Conservation (phyloP, 2,888 invertebrate genomes). For the Campopleginae sp. region DNA sequence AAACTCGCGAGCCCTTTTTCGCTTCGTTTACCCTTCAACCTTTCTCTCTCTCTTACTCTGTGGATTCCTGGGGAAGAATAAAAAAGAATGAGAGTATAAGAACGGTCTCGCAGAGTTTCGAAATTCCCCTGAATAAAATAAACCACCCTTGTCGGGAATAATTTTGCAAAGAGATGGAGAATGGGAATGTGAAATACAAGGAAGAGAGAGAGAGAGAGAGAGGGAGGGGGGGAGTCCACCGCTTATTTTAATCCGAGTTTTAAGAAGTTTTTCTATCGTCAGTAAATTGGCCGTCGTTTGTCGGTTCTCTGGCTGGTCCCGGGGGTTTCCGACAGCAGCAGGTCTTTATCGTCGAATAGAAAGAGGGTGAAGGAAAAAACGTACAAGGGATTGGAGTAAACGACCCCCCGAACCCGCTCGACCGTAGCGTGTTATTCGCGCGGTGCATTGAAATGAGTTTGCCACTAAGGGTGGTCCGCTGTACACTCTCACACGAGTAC, state of each 20-base stretch:
- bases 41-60: constrained; percentile 6
- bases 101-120: constrained; percentile 32
- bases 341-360: constrained; percentile 50
- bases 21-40: constrained; percentile 61
- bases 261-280: constrained; percentile 77
- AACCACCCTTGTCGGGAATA: constrained; percentile 74
- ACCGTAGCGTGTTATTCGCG: constrained; percentile 63
- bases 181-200: constrained; percentile 38
- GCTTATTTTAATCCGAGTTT: constrained; percentile 82
- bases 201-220: constrained; percentile 31
- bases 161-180: constrained; percentile 71
- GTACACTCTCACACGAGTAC: neutral
- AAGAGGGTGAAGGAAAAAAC: constrained; percentile 22
- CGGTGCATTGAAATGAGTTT: constrained; percentile 67
- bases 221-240: constrained; percentile 51
- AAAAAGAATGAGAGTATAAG: constrained; percentile 6
- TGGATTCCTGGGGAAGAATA: constrained; percentile 2
- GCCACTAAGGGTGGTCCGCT: constrained; percentile 14
- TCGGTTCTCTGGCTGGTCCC: constrained; percentile 65
- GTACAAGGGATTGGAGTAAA: constrained; percentile 49
- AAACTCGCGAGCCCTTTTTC: constrained; percentile 58
- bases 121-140: constrained; percentile 76
- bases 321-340: constrained; percentile 52
- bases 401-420: constrained; percentile 44
- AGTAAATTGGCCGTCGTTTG: constrained; percentile 82